Percentiles rank a stretch among this genome's conserved stretches.
phyloP scores from a whole-genome alignment of 1,140 invertebrate species.

The Drosophila kanapiae region DNA sequence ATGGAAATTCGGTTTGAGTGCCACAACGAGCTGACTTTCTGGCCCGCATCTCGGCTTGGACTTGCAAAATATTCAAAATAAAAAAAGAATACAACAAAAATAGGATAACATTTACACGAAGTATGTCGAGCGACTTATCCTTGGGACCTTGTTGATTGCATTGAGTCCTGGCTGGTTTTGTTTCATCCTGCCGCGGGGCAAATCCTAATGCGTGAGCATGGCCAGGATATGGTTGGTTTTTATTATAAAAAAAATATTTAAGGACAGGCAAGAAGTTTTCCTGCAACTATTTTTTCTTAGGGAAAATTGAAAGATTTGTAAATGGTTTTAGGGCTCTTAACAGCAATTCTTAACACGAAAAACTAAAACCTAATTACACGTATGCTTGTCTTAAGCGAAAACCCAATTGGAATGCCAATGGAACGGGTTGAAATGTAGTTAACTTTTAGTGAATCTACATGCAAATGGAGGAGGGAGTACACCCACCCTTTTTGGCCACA shows the following conservation, averaged over 20 bases:
- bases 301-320: neutral
- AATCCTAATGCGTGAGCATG: slow-evolving; percentile 21
- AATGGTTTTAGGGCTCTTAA: no score
- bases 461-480: slow-evolving; percentile 1
- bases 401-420: slow-evolving; percentile 15
- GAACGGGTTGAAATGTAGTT: slow-evolving; percentile 23
- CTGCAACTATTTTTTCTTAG: no score
- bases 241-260: no score
- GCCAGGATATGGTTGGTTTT: neutral
- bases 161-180: slow-evolving; percentile 4
- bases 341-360: no score
- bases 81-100: slow-evolving; percentile 8
- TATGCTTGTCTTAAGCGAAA: slow-evolving; percentile 5
- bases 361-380: slow-evolving; percentile 16
- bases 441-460: slow-evolving; percentile 21
- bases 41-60: slow-evolving; percentile 18
- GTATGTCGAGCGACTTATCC: slow-evolving; percentile 29
- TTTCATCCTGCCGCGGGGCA: slow-evolving; percentile 1
- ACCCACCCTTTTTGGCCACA: neutral
- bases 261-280: no score
- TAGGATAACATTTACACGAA: slow-evolving; percentile 29
- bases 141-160: slow-evolving; percentile 41
- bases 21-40: slow-evolving; percentile 13
- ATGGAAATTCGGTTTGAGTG: slow-evolving; percentile 32
- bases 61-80: slow-evolving; percentile 29